Conservation (phyloP, 2,888 invertebrate genomes). For the Ichneumoninae sp. region DNA sequence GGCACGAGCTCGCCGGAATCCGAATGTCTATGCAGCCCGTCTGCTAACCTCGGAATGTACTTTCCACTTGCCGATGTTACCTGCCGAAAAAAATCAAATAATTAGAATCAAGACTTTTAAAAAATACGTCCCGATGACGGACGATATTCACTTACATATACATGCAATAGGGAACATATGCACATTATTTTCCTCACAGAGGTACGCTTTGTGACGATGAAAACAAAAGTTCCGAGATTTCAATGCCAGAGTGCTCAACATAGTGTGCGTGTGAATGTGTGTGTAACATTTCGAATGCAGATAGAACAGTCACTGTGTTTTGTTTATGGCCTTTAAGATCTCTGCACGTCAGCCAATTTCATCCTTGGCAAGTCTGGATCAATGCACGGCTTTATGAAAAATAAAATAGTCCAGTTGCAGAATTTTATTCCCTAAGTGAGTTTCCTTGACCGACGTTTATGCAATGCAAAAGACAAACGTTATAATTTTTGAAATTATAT, state of each 20-base stretch:
- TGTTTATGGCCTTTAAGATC: neutral
- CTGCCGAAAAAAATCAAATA: slow-evolving; percentile 75
- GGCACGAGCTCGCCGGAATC: slow-evolving; percentile 87
- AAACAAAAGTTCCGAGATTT: slow-evolving; percentile 1
- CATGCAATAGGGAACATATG: slow-evolving; percentile 18
- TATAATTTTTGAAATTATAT: too few relatives aligned
- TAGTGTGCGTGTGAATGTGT: slow-evolving; percentile 1
- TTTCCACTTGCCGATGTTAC: slow-evolving; percentile 85
- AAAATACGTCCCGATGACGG: neutral
- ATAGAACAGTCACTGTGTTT: slow-evolving; percentile 15
- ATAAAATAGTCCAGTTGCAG: too few relatives aligned
- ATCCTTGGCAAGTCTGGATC: too few relatives aligned
- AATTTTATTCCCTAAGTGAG: too few relatives aligned
- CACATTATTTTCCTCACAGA: slow-evolving; percentile 1
- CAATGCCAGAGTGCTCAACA: slow-evolving; percentile 7
- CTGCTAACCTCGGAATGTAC: slow-evolving; percentile 86
- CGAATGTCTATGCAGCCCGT: slow-evolving; percentile 84
- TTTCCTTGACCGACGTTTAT: too few relatives aligned
- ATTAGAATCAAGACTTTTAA: neutral
- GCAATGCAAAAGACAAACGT: too few relatives aligned
- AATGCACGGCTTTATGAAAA: too few relatives aligned
- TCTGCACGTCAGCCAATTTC: neutral
- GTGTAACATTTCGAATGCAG: neutral
- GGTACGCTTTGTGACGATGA: neutral
- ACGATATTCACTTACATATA: neutral